phyloP scores from a whole-genome alignment of 2,888 invertebrate species.

The Sarcophaga variegata region DNA sequence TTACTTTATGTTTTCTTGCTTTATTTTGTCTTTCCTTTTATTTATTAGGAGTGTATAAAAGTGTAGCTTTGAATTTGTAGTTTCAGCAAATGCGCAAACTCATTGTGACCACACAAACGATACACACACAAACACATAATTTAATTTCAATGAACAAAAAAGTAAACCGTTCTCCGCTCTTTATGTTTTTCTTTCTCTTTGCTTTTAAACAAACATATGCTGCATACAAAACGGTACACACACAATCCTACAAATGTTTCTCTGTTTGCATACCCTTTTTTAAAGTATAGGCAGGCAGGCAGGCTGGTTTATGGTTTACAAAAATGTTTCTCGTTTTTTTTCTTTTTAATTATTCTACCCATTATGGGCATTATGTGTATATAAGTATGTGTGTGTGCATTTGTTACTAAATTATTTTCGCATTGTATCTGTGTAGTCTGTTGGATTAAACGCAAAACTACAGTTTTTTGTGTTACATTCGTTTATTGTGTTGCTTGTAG shows the following conservation, averaged over 20 bases:
- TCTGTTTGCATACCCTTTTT: background rate
- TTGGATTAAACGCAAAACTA: background rate
- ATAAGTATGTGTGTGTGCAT: constrained; percentile 5
- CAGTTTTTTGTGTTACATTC: constrained; percentile 25
- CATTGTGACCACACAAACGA: too few relatives aligned
- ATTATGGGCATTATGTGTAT: background rate
- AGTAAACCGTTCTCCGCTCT: constrained; percentile 1
- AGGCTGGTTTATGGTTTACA: constrained; percentile 25
- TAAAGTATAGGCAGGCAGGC: background rate
- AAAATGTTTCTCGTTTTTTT: constrained; percentile 22
- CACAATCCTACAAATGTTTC: constrained; percentile 5
- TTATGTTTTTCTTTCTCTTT: too few relatives aligned
- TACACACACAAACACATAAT: constrained; percentile 28
- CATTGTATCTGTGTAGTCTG: constrained; percentile 39
- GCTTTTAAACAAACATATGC: too few relatives aligned
- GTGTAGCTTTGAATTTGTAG: background rate
- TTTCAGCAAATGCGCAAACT: constrained; percentile 29
- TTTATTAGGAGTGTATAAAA: background rate
- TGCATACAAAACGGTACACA: too few relatives aligned
- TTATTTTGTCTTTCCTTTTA: constrained; percentile 11
- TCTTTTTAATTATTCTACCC: background rate
- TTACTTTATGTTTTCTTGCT: constrained; percentile 30
- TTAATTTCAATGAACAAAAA: constrained; percentile 14
- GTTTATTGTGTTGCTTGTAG: constrained; percentile 64
- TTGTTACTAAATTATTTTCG: constrained; percentile 52